phyloP scores from a whole-genome alignment of 2,797 vertebrate species.

The Sarcophilus harrisii region DNA sequence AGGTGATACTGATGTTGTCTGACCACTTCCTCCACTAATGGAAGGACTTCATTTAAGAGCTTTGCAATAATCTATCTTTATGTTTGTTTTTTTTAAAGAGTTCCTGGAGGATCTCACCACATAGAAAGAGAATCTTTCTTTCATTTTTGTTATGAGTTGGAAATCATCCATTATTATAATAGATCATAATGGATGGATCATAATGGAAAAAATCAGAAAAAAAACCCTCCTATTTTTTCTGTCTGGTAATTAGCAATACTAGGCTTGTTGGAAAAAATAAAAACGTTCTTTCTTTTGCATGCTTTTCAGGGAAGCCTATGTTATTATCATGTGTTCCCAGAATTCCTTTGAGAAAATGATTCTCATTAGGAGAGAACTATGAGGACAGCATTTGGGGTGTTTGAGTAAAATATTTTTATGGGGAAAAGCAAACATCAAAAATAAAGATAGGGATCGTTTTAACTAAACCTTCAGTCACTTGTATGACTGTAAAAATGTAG shows the following conservation, averaged over 20 bases:
- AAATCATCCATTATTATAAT: not conserved
- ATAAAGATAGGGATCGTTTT: not conserved
- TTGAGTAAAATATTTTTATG: not conserved
- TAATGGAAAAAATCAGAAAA: not conserved
- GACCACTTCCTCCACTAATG: no score
- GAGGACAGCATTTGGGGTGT: not conserved
- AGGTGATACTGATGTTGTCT: no score
- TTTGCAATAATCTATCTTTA: not conserved
- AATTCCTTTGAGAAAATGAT: not conserved
- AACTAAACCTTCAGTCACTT: not conserved
- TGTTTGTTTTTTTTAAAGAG: not conserved
- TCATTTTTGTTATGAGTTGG: not conserved
- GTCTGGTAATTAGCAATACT: not conserved
- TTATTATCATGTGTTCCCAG: not conserved
- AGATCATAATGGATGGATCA: no score
- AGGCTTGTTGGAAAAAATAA: not conserved
- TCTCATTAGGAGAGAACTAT: not conserved
- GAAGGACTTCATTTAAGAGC: not conserved
- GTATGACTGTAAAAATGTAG: not conserved
- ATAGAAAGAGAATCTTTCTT: not conserved
- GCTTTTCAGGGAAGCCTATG: not conserved
- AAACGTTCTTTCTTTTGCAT: not conserved
- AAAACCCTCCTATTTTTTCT: not conserved
- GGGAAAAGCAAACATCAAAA: not conserved
- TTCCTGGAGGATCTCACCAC: not conserved